phyloP scores from a whole-genome alignment of 2,888 invertebrate genomes.

The Dynastes maya region DNA sequence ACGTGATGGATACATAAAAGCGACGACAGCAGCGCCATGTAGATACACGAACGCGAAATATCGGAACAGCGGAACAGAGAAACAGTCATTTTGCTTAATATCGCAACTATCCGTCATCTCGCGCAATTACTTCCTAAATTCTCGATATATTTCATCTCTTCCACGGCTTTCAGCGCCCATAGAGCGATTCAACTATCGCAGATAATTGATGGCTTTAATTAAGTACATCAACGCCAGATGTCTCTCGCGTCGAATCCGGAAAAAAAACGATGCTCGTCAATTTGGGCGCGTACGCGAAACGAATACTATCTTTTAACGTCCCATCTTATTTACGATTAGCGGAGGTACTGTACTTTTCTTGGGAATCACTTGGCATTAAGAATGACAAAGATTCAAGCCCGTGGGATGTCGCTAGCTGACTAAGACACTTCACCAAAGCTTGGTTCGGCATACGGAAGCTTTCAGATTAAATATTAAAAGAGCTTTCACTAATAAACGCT shows the following conservation, averaged over 20 bases:
- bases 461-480: conserved; percentile 1
- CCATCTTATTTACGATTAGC: conserved; percentile 30
- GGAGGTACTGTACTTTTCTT: background rate
- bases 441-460: background rate
- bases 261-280: conserved; percentile 38
- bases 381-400: background rate
- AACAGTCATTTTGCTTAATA: conserved; percentile 16
- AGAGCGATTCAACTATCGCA: conserved; percentile 37
- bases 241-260: conserved; percentile 37
- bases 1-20: too few relatives aligned
- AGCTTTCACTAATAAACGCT: background rate
- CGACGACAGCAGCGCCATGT: too few relatives aligned
- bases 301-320: conserved; percentile 22
- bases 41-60: too few relatives aligned
- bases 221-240: conserved; percentile 43
- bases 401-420: background rate
- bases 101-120: conserved; percentile 33
- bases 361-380: background rate
- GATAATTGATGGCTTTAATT: conserved; percentile 43
- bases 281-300: conserved; percentile 18
- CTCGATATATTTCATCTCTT: conserved; percentile 28
- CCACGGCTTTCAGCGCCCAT: conserved; percentile 24
- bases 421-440: background rate
- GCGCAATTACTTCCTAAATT: conserved; percentile 34
- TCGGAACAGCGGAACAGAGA: background rate